Base-by-base conservation (phyloP, 2,888 invertebrate genomes). In the Holacanthella duospinosa region DNA sequence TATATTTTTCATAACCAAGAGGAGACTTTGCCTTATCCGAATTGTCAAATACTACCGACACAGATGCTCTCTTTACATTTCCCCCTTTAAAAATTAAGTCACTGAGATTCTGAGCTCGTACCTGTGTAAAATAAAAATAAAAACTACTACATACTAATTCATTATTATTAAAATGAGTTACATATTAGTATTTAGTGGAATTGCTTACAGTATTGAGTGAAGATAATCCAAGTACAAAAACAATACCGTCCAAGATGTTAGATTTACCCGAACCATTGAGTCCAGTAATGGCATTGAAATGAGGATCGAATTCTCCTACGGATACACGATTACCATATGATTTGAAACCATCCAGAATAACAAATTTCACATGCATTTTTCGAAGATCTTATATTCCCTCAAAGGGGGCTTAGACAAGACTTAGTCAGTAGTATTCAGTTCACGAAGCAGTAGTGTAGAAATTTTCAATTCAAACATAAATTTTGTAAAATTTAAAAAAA, bases 21-120 rank as follows among this genome's bases (percentile, higher is more conserved):
- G 97, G 97, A 69, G 89, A 87, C 73, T 89, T 86, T 0, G 25
- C 24, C 65, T 83, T 83, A 76, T 95, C 87, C 19, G 82, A 80
- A 77, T 99, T 99, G 76, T 99, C 95, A 78, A 99, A 99, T 1
- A 87, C 87, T 71, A 99, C 87, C 64, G 94, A 91, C 29, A 99
- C 99, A 1, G 89, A 89, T 0, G 97, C 97, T 78, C 93, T 93
- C 6, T 88, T 93, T 1, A 96, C 97, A 1, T 93, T 93, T 77
- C 96, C 95, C 0, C 99, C 99, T 79, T 97, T 97, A 78, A 91
- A 97, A n/a, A 99, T 93, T 66, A 99, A 80, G 75, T 99, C 99
- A 78, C 93, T 93, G 28, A 97, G 79, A 68, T 86, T 89, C 36
- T 85, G 84, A 2, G 93, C 95, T 71, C 96, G 83, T 4, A 97